Evolutionary conservation across 2,113 vertebrate species (phyloP), one percentile per base, ranked within the genome.

Genomic region (Eubucco bourcierii): DNA sequence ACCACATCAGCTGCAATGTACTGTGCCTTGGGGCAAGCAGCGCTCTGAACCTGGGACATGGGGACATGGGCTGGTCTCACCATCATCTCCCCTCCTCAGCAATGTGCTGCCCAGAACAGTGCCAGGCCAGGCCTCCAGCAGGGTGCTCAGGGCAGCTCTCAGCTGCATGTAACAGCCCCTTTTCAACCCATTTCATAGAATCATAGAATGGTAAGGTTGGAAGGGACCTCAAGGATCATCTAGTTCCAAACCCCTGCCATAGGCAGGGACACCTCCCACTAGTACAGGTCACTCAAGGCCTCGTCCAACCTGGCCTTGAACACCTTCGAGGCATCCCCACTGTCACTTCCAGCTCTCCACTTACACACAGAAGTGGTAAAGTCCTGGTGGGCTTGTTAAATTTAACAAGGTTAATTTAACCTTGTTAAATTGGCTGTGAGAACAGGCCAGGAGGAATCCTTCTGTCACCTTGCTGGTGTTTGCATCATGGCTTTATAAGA

Each of bases 401-500:
- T n/a, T n/a, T n/a, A n/a, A n/a, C n/a, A n/a, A n/a, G n/a, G n/a
- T n/a, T n/a, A 33, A 10, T 11, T 4, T 33, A 31, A 67, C 44
- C 27, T 29, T 18, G 4, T 0, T 1, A 83, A 50, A n/a, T 8
- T 16, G 25, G 55, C 53, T 74, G 39, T 1, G 8, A 53, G 29
- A 56, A 44, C 11, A 18, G 46, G 37, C 23, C 9, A 1, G 70
- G 29, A 33, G 47, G 37, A 64, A 39, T 84, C 33, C n/a, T 19
- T n/a, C 0, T 6, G 1, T 14, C 34, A 9, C n/a, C 33, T 52
- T 2, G 0, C 11, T 44, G 28, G 3, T 9, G 44, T 76, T 58
- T 83, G 29, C 3, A 0, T n/a, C 5, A 19, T 5, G 18, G 53
- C 28, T 90, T 63, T 6, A 9, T 71, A 41, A 31, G 34, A 46